Base-by-base conservation (phyloP, 2,113 vertebrate genomes). In the Otis tarda region DNA sequence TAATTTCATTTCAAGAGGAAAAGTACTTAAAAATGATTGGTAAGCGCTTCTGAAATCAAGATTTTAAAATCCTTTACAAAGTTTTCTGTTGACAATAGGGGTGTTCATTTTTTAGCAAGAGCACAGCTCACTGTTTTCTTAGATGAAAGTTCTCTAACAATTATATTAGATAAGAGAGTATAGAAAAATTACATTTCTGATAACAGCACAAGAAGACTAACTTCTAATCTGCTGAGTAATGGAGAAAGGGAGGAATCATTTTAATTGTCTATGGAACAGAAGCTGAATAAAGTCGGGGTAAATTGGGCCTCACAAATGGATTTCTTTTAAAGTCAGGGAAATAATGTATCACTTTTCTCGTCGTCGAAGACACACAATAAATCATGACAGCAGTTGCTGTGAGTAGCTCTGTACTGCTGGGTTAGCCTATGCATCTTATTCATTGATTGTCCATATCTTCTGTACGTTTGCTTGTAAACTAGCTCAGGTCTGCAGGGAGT, bases 301-400 rank as follows among this genome's bases (percentile, higher is more conserved):
- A 83, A 69, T 22, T 60, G 0, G 24, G n/a, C 55, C 55, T 76
- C 45, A 43, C 23, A 74, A 90, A 90, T 64, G 47, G 70, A 82
- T 90, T 95, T 65, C 47, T 83, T 2, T 76, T 94, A 20, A 83
- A 80, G 37, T 69, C 28, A 69, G 47, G 61, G 17, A 83, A 95
- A 74, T 76, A 91, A 92, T 59, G 22, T 61, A 79, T 53, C 14
- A 41, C 37, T 85, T 92, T 80, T 30, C 33, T 74, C 2, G 8
- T 56, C 1, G 0, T 49, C 2, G 0, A 70, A 73, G 16, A 74
- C 23, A 27, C 17, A 55, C 9, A 83, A 35, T 69, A 85, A 91
- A 76, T 90, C 45, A 63, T 43, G 10, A 37, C 31, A 43, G 4
- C 7, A 37, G 53, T 27, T 94, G 9, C 75, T 77, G 41, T 45